Conservation (phyloP, 2,113 vertebrate genomes). For the Poicephalus meyeri region DNA sequence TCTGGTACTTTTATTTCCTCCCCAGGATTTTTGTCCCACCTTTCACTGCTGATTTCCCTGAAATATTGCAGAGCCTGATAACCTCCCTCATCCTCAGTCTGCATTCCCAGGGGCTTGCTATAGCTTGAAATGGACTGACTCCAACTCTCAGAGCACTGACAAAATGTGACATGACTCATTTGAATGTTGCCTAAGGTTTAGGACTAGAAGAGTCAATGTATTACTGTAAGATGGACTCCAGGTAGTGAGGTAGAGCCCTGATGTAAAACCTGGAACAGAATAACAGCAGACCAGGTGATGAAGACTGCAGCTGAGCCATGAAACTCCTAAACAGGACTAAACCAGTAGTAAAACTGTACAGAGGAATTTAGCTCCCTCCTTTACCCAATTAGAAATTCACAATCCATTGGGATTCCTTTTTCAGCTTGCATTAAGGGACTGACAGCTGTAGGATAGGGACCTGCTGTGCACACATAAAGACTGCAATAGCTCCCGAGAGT, state of each 20-base stretch:
- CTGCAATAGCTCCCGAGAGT: not conserved
- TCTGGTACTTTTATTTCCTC: not conserved
- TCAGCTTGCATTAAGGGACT: not conserved
- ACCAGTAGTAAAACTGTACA: not conserved
- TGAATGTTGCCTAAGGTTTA: not conserved
- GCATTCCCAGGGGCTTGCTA: not conserved
- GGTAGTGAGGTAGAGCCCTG: not conserved
- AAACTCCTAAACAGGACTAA: not conserved
- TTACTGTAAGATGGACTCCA: not conserved
- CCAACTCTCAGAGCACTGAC: not conserved
- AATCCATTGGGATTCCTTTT: not conserved
- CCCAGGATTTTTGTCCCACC: not conserved
- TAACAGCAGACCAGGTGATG: not conserved
- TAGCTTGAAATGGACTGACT: not conserved
- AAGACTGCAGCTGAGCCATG: not conserved
- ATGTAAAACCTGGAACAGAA: not conserved
- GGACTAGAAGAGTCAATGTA: not conserved
- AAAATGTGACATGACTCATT: not conserved
- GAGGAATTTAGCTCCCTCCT: not conserved
- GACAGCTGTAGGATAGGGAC: not conserved
- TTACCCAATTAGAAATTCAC: not conserved
- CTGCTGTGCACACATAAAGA: fast-evolving
- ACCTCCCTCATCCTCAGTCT: not conserved
- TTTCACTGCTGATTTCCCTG: constrained; percentile 23
- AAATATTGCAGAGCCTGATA: not conserved